A percentile compares a stretch with the other conserved stretches of the same genome.
These are phyloP conservation scores for Rhinopomastus cyanomelas DNA, from an alignment of 2,113 vertebrate species.

Conservation along the genomic window DNA sequence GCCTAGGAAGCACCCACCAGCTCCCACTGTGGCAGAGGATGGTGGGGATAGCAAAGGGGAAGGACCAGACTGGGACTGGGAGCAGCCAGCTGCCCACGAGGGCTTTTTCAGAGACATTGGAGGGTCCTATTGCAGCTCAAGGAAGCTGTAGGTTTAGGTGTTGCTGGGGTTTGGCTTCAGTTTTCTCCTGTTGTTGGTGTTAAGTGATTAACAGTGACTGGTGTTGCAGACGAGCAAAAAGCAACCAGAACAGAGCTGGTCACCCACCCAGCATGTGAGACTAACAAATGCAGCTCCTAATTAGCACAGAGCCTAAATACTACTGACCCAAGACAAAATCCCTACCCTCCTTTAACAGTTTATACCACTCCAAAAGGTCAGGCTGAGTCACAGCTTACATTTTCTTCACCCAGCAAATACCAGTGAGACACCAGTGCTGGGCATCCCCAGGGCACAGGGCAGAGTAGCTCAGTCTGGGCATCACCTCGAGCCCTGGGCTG, in stretches of 20 bases:
- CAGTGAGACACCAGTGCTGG: not conserved
- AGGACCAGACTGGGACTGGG: not conserved
- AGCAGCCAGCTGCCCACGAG: not conserved
- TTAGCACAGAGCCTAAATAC: not conserved
- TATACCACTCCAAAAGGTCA: not conserved
- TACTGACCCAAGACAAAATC: not conserved
- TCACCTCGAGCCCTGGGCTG: accelerated
- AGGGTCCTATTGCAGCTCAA: not conserved
- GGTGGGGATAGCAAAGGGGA: not conserved
- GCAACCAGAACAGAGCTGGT: not conserved
- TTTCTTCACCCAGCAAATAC: not conserved
- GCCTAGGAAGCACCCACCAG: not conserved
- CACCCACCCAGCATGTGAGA: accelerated
- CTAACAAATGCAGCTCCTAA: not conserved
- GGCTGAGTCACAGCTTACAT: not conserved
- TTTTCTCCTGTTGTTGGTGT: not conserved
- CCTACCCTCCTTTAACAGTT: not conserved
- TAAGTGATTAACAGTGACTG: not conserved
- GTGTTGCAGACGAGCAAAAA: not conserved
- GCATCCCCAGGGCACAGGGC: not conserved
- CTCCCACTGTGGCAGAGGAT: not conserved
- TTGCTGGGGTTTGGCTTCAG: not conserved
- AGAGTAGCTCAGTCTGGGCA: not conserved
- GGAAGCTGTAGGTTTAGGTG: not conserved
- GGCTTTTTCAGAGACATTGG: not conserved